These are phyloP conservation scores for Callospermophilus lateralis DNA, from an alignment of 2,113 vertebrate genomes.

Conservation along the genomic window DNA sequence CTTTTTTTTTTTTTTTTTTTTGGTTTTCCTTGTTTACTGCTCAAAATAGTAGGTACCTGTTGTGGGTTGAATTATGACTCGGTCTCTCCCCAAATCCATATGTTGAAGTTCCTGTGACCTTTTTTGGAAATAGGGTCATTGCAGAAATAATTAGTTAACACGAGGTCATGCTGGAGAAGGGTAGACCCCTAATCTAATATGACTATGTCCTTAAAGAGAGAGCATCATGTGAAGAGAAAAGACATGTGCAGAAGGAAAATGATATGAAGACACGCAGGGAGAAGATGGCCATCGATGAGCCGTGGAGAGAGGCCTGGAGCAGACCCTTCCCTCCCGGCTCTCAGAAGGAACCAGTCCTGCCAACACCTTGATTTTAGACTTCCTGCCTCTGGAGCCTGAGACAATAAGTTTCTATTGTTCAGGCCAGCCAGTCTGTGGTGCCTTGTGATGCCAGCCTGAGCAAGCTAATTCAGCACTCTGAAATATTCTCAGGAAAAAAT, in stretches of 20 bases:
- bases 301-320: neutral
- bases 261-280: neutral
- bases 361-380: neutral
- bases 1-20: neutral
- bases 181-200: neutral
- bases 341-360: neutral
- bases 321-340: neutral
- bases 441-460: constrained; percentile 1
- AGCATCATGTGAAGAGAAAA: neutral
- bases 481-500: constrained; percentile 39
- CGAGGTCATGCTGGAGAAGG: neutral
- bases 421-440: neutral
- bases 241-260: neutral
- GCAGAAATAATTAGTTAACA: neutral
- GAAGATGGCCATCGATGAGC: neutral
- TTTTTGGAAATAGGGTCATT: neutral
- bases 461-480: neutral
- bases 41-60: neutral
- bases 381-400: neutral
- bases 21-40: neutral
- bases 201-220: neutral
- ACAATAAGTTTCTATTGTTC: neutral
- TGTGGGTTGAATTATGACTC: neutral
- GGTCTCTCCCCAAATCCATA: neutral
- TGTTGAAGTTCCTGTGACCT: neutral